Evolutionary conservation across 2,797 vertebrate species (phyloP), one percentile per base, ranked within the genome.

Genomic region (Phrynocephalus forsythii): DNA sequence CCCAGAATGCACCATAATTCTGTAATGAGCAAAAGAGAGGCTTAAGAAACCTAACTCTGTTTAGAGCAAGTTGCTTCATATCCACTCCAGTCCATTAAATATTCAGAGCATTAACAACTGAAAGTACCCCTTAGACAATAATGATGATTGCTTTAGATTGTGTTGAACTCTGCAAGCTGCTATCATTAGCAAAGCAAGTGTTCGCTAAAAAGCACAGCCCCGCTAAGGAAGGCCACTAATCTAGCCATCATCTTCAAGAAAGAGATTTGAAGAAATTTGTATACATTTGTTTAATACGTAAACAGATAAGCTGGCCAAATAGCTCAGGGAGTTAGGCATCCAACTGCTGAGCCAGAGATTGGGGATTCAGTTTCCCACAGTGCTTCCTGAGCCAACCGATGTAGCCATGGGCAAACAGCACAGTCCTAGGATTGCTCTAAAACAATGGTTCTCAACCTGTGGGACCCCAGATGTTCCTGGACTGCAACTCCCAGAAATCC

Each of bases 1-100:
- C 44, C 85, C 50, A 78, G 72, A 75, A 87, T 87, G 75, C 11
- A 38, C 60, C 33, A 91, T 81, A 91, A 80, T 71, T n/a, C 1
- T 79, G 22, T 2, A 20, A 18, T 33, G 78, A 60, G 11, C 22
- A 7, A 13, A 28, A 52, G 15, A 75, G 0, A 0, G 66, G 85
- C 60, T 50, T 73, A 76, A 86, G n/a, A 56, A 90, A 50, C 22
- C 48, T 38, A 38, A 68, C 33, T 84, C 77, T 50, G 11, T 72
- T 33, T 60, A 87, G 52, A 92, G 83, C 30, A 86, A 66, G 26
- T 52, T 28, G 30, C 56, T 88, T 85, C 16, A 60, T 2, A 85
- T 9, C 44, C 87, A 72, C 90, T 44, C 60, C 71, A 73, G 88
- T 84, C 56, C 90, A 89, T 73, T 91, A 88, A 91, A 90, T 88